Percentiles rank a stretch among this genome's conserved stretches.
phyloP scores from a whole-genome alignment of 2,797 vertebrate genomes.

The Podargus strigoides region DNA sequence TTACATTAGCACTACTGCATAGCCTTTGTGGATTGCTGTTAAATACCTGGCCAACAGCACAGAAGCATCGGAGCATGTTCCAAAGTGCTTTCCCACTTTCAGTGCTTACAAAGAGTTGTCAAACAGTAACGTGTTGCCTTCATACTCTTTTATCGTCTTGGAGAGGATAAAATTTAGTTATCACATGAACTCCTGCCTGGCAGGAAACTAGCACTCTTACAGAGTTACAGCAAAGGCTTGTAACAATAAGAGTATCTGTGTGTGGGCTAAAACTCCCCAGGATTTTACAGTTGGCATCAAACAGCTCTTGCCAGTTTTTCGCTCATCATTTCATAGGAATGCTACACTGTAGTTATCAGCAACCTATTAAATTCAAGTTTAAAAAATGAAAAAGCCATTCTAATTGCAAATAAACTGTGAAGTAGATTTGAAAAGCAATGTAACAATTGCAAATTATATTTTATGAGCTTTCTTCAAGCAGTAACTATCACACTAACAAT shows the following conservation, averaged over 20 bases:
- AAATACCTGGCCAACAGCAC: neutral
- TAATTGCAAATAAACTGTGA: neutral
- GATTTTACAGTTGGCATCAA: neutral
- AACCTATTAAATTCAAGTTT: neutral
- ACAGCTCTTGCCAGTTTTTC: neutral
- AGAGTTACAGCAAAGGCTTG: neutral
- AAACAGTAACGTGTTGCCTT: neutral
- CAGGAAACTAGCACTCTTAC: neutral
- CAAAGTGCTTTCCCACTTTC: neutral
- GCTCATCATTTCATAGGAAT: neutral
- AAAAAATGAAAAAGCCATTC: constrained; percentile 13
- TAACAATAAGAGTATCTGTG: neutral
- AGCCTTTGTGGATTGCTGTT: neutral
- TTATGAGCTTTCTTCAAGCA: neutral
- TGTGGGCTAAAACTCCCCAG: neutral
- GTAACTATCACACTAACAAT: neutral
- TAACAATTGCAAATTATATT: neutral
- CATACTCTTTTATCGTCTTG: neutral
- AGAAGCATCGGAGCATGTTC: neutral
- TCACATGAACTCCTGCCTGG: neutral
- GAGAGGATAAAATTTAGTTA: neutral
- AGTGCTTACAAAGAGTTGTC: neutral
- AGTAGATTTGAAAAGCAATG: neutral
- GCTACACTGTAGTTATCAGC: neutral
- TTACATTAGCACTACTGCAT: neutral